A percentile compares a stretch with the other conserved stretches of the same genome.
phyloP scores from a whole-genome alignment of 2,888 invertebrate genomes.

The Lepetodrilus schrolli region DNA sequence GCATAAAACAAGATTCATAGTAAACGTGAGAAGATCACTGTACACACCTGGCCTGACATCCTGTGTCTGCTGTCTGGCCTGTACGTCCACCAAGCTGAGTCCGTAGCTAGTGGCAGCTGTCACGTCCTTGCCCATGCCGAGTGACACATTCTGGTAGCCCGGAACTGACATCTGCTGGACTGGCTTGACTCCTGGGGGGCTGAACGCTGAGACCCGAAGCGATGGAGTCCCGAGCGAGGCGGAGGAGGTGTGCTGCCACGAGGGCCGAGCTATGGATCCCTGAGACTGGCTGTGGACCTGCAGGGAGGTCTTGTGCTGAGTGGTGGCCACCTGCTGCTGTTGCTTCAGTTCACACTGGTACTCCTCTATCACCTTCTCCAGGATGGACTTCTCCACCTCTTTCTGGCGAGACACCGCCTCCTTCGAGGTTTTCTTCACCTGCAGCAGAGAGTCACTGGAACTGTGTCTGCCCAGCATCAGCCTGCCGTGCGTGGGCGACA shows the following conservation, averaged over 20 bases:
- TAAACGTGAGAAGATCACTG: too few relatives aligned
- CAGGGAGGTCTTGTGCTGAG: slow-evolving; percentile 8
- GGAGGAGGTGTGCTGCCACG: background rate
- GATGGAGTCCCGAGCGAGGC: background rate
- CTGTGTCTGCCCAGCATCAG: background rate
- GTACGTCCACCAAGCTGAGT: background rate
- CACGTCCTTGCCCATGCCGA: slow-evolving; percentile 21
- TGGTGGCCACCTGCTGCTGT: slow-evolving; percentile 18
- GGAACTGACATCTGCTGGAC: slow-evolving; percentile 28
- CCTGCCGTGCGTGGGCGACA: background rate
- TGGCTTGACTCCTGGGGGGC: background rate
- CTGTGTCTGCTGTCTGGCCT: background rate
- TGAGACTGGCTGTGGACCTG: slow-evolving; percentile 1
- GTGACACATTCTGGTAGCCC: slow-evolving; percentile 38
- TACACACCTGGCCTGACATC: background rate
- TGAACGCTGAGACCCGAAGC: background rate
- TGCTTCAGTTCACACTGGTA: slow-evolving; percentile 24
- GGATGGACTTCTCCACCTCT: slow-evolving; percentile 3
- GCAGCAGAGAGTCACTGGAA: background rate
- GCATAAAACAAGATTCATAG: too few relatives aligned
- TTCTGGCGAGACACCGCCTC: background rate
- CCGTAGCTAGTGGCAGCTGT: background rate
- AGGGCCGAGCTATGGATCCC: slow-evolving; percentile 5
- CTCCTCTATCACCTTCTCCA: slow-evolving; percentile 27
- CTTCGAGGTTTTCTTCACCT: background rate